Conservation (phyloP, 2,797 vertebrate species). For the Syngnathus acus region DNA sequence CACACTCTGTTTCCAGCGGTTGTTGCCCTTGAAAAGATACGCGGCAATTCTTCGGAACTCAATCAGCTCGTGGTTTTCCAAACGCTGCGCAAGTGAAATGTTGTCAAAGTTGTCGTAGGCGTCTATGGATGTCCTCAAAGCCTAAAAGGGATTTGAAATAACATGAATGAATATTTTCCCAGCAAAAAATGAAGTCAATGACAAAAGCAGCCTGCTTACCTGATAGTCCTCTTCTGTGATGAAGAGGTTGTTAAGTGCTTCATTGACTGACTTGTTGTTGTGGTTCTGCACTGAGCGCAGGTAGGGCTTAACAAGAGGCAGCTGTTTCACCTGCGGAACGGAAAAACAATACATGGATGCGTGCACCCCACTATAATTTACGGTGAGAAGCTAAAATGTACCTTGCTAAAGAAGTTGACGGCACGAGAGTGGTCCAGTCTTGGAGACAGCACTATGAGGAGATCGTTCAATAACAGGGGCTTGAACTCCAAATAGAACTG, state of each 20-base stretch:
- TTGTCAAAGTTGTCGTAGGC: slow-evolving; percentile 99
- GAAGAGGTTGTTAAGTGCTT: slow-evolving; percentile 98
- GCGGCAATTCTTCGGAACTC: slow-evolving; percentile 97
- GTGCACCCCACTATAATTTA: background rate
- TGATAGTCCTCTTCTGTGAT: slow-evolving; percentile 98
- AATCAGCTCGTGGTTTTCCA: slow-evolving; percentile 97
- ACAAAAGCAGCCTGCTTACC: slow-evolving; percentile 57
- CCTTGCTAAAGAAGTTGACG: slow-evolving; percentile 96
- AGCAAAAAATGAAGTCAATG: background rate
- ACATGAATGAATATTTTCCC: background rate
- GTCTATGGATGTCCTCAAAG: slow-evolving; percentile 96
- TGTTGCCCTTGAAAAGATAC: slow-evolving; percentile 98
- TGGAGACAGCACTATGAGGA: slow-evolving; percentile 95
- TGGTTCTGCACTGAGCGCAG: slow-evolving; percentile 97
- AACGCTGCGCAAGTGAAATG: slow-evolving; percentile 91
- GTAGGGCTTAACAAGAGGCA: slow-evolving; percentile 94
- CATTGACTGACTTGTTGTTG: slow-evolving; percentile 98
- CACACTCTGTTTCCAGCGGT: slow-evolving; percentile 99
- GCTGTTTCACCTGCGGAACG: slow-evolving; percentile 84
- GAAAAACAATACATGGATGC: background rate
- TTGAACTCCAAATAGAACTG: slow-evolving; percentile 99
- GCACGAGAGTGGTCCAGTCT: slow-evolving; percentile 95
- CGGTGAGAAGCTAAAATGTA: slow-evolving; percentile 36
- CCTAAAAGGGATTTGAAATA: slow-evolving; percentile 58
- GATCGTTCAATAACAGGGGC: slow-evolving; percentile 94